Conservation (phyloP, 1,140 invertebrate species). For the Papilio xuthus region DNA sequence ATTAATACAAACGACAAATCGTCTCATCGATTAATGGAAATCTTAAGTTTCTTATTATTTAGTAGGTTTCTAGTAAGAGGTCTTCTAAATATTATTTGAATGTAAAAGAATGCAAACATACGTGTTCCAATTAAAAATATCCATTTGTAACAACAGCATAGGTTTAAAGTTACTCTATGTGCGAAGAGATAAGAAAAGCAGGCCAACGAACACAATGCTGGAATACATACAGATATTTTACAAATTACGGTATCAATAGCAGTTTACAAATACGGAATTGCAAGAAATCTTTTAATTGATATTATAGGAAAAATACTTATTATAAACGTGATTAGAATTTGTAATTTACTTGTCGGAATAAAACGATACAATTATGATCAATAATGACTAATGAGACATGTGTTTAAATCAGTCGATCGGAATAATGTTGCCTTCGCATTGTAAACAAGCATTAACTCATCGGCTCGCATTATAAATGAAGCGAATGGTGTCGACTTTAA, state of each 20-base stretch:
- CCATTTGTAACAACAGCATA: background rate
- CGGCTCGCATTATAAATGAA: conserved; percentile 20
- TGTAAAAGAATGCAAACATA: background rate
- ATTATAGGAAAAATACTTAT: background rate
- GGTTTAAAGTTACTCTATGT: conserved; percentile 2
- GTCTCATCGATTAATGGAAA: background rate
- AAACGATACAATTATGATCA: background rate
- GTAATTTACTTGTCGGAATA: background rate
- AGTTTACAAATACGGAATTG: no score
- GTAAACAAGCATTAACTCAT: conserved; percentile 19
- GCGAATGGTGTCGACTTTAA: background rate
- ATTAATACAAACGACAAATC: background rate
- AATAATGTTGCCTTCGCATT: background rate
- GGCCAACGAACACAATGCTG: background rate
- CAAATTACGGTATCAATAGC: no score
- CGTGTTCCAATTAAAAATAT: background rate
- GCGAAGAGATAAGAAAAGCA: background rate
- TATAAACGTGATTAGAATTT: background rate
- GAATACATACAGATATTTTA: background rate
- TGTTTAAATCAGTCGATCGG: background rate
- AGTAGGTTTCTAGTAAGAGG: background rate
- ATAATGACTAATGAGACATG: background rate
- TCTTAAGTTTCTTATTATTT: background rate
- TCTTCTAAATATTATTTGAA: background rate
- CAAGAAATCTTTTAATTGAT: background rate